Base-by-base conservation (phyloP, 2,113 vertebrate species). In the Chaetops frenatus region DNA sequence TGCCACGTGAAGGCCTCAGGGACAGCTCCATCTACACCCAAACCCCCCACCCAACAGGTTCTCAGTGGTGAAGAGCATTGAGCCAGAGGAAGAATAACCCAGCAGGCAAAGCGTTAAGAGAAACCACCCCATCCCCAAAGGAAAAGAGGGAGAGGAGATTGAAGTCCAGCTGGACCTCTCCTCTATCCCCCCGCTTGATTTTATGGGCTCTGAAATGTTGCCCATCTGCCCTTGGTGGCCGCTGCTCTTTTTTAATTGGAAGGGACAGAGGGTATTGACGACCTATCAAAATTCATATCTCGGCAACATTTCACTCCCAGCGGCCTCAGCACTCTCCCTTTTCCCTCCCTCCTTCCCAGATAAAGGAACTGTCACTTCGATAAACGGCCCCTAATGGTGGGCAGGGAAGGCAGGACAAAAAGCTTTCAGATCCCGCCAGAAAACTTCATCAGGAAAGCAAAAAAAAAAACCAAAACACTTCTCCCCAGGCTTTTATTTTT, bases 231-330 rank as follows among this genome's bases (percentile, higher is more conserved):
- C 92, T 89, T 10, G 1, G 74, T 92, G 96, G 94, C 92, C 12
- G 36, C 90, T 92, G 94, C 95, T 96, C 91, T 90, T 92, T 97
- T 97, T 97, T 96, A 97, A 97, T 97, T 97, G 96, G 94, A 97
- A 90, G 62, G 12, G 95, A 97, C 97, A 92, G 86, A 90, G 88
- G 92, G 76, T 97, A 97, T 98, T 96, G 97, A 98, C 94, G 95
- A 97, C 70, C 97, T 96, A 97, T 98, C 97, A 98, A 97, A 97
- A 96, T 97, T 96, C 96, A 96, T 97, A 96, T 96, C 95, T 94
- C 72, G 40, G 94, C 96, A 95, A 87, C 96, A 93, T 96, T 97
- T 97, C 95, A 96, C 97, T 93, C 94, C 96, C 87, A 91, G 96
- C 94, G 92, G 94, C 94, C 96, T 97, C 96, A 95, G 97, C 97